Conservation (phyloP, 37 sponge, comb jelly and placozoan genomes). For the Haliclona indistincta region DNA sequence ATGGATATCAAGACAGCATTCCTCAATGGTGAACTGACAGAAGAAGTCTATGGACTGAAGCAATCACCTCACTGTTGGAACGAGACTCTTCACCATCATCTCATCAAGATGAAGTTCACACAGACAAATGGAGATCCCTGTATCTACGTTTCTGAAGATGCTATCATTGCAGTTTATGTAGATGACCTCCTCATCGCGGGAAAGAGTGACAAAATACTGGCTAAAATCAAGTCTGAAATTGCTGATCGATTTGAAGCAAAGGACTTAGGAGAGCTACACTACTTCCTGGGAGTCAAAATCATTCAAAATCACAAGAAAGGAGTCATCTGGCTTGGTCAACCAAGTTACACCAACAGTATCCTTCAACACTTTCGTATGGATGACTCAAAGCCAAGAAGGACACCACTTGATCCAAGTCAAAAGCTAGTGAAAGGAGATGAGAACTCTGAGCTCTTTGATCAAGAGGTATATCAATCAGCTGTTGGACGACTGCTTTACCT, state of each 20-base stretch:
- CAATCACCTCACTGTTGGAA: conserved; percentile 62
- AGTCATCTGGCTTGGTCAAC: conserved; percentile 40
- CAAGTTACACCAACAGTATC: conserved; percentile 16
- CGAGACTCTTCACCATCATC: conserved; percentile 42
- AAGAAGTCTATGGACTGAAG: conserved; percentile 50
- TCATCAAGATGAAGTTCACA: conserved; percentile 41
- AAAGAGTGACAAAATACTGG: conserved; percentile 22
- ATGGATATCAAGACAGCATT: conserved; percentile 56
- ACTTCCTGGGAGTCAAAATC: conserved; percentile 38
- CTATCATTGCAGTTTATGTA: conserved; percentile 52
- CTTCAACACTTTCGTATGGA: conserved; percentile 18
- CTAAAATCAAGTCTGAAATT: conserved; percentile 43
- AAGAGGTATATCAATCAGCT: conserved; percentile 23
- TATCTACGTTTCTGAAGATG: conserved; percentile 38
- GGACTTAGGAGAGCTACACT: conserved; percentile 36
- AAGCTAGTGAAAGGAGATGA: conserved; percentile 29
- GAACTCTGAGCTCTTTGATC: conserved; percentile 5
- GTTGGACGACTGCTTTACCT: conserved; percentile 44
- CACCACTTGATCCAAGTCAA: conserved; percentile 19
- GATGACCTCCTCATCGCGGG: conserved; percentile 52
- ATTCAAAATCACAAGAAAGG: conserved; percentile 24
- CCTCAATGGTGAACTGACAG: conserved; percentile 44
- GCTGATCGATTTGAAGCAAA: conserved; percentile 17
- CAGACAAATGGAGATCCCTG: conserved; percentile 54
- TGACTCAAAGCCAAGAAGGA: conserved; percentile 24